Base-by-base conservation (phyloP, 2,888 invertebrate genomes). In the Drymonia ruficornis region DNA sequence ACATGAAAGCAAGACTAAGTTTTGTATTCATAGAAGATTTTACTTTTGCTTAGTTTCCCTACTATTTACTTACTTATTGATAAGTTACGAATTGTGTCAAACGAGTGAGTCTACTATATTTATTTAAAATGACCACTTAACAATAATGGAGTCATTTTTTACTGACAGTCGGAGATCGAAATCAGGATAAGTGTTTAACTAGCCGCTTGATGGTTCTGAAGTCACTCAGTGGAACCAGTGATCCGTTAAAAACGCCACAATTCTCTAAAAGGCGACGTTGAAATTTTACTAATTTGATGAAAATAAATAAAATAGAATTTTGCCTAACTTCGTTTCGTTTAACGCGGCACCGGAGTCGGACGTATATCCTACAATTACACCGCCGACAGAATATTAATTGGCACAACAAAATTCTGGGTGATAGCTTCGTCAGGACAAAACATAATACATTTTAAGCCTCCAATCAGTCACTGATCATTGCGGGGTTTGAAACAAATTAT, bases 371-470 rank as follows among this genome's bases (percentile, higher is more conserved):
- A 61, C 65, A 67, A 68, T 67, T 64, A 64, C 63, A 59, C 45
- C 42, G 49, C 52, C 56, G 56, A 50, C 58, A 34, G 68, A 76
- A 79, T 76, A 70, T 69, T 75, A 76, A 79, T 78, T 70, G 65
- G 61, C 55, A 63, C 56, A 54, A 61, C 57, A 70, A 68, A 67
- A 62, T 70, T 70, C 60, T 67, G 65, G 65, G 65, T 62, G 58
- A 54, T 53, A 50, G 63, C 56, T 52, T 56, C 51, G 56, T 54
- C 40, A 45, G 50, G 53, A 59, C 64, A 69, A 70, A 74, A 70
- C 62, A 68, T 80, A 80, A 84, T 83, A 80, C 74, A 74, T 80
- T 67, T 76, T 81, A 83, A 89, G 83, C 84, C 70, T 63, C 78
- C 84, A 84, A 87, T 87, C 81, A 83, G 67, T 64, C 62, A 70